Conservation (phyloP, 1,140 invertebrate genomes). For the Phymastichus coffea region DNA sequence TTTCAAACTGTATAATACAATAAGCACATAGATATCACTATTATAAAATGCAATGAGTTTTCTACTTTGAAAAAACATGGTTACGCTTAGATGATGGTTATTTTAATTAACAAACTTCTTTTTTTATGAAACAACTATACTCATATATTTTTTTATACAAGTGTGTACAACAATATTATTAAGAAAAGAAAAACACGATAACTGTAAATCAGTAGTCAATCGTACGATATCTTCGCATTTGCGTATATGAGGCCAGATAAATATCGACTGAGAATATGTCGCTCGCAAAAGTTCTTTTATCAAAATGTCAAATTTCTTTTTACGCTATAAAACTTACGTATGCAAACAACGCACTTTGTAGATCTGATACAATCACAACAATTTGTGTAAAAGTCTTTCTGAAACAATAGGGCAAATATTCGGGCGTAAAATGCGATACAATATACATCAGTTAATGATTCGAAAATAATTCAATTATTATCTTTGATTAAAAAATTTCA, state of each 20-base stretch:
- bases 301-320: neutral
- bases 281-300: conserved; percentile 11
- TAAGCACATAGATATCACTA: conserved; percentile 52
- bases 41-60: conserved; percentile 47
- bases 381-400: conserved; percentile 10
- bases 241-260: conserved; percentile 3
- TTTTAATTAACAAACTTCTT: conserved; percentile 44
- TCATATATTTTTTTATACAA: conserved; percentile 36
- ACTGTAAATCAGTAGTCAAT: conserved; percentile 18
- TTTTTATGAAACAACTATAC: conserved; percentile 41
- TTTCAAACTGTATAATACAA: conserved; percentile 52
- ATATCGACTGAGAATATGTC: conserved; percentile 1
- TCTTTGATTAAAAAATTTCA: too few species aligned
- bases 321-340: neutral
- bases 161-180: conserved; percentile 25
- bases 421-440: too few species aligned
- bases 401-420: conserved; percentile 9
- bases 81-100: conserved; percentile 41
- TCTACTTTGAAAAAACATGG: conserved; percentile 36
- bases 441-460: too few species aligned
- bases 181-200: conserved; percentile 10
- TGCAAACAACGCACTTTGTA: conserved; percentile 8
- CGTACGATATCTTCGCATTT: conserved; percentile 16
- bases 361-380: neutral
- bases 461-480: too few species aligned